A percentile compares a stretch with the other conserved stretches of the same genome.
phyloP scores from a whole-genome alignment of 2,888 invertebrate genomes.

The Herminia tarsipennalis region DNA sequence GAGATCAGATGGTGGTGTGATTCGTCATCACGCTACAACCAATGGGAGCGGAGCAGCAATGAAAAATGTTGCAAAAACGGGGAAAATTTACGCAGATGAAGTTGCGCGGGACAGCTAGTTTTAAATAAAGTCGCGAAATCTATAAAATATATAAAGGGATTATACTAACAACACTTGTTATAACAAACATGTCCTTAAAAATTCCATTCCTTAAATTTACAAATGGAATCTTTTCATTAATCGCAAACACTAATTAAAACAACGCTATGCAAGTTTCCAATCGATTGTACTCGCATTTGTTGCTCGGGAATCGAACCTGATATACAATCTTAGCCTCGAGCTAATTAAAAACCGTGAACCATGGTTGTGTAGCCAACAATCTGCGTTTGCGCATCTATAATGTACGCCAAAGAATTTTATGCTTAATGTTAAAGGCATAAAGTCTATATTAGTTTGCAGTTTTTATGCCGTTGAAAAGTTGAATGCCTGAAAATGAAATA shows the following conservation, averaged over 20 bases:
- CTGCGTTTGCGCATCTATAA: slow-evolving; percentile 13
- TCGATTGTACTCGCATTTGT: slow-evolving; percentile 30
- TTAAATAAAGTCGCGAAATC: too few relatives aligned
- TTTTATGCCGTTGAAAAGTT: neutral
- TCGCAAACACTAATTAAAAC: slow-evolving; percentile 42
- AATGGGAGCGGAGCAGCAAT: too few relatives aligned
- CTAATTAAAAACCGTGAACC: slow-evolving; percentile 43
- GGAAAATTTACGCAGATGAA: too few relatives aligned
- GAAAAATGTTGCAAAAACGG: too few relatives aligned
- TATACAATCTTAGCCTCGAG: slow-evolving; percentile 34
- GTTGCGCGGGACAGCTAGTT: too few relatives aligned
- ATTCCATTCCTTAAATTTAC: slow-evolving; percentile 12
- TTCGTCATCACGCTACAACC: too few relatives aligned
- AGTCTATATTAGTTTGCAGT: slow-evolving; percentile 2
- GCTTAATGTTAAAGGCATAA: accelerated
- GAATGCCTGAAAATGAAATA: slow-evolving; percentile 8
- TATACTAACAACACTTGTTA: too few relatives aligned
- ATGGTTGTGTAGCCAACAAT: slow-evolving; percentile 25
- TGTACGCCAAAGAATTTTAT: neutral
- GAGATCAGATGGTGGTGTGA: too few relatives aligned
- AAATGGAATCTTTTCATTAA: slow-evolving; percentile 34
- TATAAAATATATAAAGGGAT: too few relatives aligned
- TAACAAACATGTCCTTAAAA: neutral
- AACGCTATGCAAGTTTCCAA: slow-evolving; percentile 27
- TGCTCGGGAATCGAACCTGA: slow-evolving; percentile 14